phyloP scores from a whole-genome alignment of 2,888 invertebrate species.

The Eupsilia transversa region DNA sequence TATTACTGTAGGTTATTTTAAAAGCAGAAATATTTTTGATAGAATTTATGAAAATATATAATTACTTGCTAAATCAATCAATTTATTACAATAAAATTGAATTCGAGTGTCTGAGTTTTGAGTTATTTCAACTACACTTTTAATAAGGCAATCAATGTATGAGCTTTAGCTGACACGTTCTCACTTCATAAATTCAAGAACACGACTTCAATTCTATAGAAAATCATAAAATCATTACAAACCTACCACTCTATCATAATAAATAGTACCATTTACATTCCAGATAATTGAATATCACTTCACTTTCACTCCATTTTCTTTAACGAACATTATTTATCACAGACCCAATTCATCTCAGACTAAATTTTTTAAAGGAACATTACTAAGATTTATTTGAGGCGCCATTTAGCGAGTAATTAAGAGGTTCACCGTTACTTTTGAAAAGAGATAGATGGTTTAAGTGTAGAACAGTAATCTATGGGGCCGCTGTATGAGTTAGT shows the following conservation, averaged over 20 bases:
- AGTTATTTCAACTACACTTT: not conserved
- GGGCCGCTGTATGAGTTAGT: slow-evolving; percentile 38
- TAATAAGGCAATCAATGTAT: not conserved
- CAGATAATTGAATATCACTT: slow-evolving; percentile 51
- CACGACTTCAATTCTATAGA: not conserved
- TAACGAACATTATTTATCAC: slow-evolving; percentile 58
- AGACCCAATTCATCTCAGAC: slow-evolving; percentile 48
- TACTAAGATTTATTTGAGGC: slow-evolving; percentile 65
- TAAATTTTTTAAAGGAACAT: slow-evolving; percentile 64
- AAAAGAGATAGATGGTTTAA: slow-evolving; percentile 60
- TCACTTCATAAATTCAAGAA: slow-evolving; percentile 23
- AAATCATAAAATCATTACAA: slow-evolving; percentile 18
- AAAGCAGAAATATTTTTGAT: not conserved
- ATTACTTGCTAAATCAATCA: not conserved
- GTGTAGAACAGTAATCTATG: slow-evolving; percentile 58
- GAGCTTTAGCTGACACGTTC: not conserved
- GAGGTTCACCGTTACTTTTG: slow-evolving; percentile 68
- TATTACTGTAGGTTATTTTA: not conserved
- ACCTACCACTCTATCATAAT: slow-evolving; percentile 26
- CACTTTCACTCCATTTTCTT: slow-evolving; percentile 54
- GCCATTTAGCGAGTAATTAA: slow-evolving; percentile 71
- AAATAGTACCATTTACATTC: slow-evolving; percentile 19
- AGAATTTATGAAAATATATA: not conserved
- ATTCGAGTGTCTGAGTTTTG: not conserved
- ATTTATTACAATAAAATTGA: not conserved